Evolutionary conservation across 2,888 invertebrate species (phyloP).

Genomic region (Synanthedon formicaeformis): DNA sequence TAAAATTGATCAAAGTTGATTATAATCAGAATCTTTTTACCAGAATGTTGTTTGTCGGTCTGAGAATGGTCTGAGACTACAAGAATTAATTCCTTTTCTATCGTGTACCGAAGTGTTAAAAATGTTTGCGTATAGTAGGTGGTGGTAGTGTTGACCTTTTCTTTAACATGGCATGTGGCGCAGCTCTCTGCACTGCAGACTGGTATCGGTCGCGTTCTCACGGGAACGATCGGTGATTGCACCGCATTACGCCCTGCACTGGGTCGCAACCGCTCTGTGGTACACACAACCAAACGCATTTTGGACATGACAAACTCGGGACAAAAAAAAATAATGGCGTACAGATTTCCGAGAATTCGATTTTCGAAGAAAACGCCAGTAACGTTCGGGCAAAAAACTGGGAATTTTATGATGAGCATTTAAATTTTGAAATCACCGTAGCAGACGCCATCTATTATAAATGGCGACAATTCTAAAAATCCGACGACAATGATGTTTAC

Average conservation of each 20-base stretch:
- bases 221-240: slow-evolving; percentile 63
- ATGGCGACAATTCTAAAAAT: too few species aligned
- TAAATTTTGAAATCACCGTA: too few species aligned
- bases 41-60: too few species aligned
- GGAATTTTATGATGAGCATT: too few species aligned
- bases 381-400: too few species aligned
- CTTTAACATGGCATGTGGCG: slow-evolving; percentile 26
- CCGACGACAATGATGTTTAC: too few species aligned
- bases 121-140: background rate
- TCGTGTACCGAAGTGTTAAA: background rate
- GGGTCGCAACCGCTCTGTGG: slow-evolving; percentile 32
- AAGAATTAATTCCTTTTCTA: too few species aligned
- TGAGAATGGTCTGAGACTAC: too few species aligned
- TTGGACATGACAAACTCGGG: slow-evolving; percentile 4
- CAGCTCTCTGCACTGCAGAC: slow-evolving; percentile 13
- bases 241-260: slow-evolving; percentile 48
- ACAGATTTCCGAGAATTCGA: slow-evolving; percentile 1
- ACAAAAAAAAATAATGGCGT: background rate
- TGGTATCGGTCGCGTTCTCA: slow-evolving; percentile 48
- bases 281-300: slow-evolving; percentile 13
- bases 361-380: slow-evolving; percentile 10
- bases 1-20: too few species aligned
- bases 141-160: slow-evolving; percentile 32
- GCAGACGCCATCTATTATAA: too few species aligned
- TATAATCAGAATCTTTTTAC: too few species aligned